Evolutionary conservation across 2,113 vertebrate species (phyloP).

Genomic region (Anolis carolinensis): DNA sequence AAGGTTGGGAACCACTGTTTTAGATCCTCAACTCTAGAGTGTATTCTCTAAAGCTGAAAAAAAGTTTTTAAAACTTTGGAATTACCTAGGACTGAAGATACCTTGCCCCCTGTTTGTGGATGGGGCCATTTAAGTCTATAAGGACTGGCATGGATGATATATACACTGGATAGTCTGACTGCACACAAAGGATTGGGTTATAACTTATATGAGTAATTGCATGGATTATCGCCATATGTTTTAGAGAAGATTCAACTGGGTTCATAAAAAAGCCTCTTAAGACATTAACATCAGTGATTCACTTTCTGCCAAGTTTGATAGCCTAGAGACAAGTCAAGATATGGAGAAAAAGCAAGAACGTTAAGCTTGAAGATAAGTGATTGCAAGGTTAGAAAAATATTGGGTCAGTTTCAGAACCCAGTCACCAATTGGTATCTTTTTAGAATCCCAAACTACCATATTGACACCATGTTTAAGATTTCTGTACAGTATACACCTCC

Average conservation of each 20-base stretch:
- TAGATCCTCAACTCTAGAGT: too few relatives aligned
- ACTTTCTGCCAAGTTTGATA: background rate
- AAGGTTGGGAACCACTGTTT: too few relatives aligned
- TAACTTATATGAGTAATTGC: background rate
- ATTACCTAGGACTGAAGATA: background rate
- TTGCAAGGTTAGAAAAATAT: too few relatives aligned
- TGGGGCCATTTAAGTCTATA: background rate
- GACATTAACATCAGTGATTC: background rate
- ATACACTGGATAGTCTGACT: background rate
- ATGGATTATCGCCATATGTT: background rate
- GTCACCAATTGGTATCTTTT: background rate
- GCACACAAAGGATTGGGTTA: background rate
- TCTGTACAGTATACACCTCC: too few relatives aligned
- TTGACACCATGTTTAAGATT: background rate
- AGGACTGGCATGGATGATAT: background rate
- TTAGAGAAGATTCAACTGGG: background rate
- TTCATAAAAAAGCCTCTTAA: background rate
- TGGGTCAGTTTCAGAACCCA: background rate
- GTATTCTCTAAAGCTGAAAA: too few relatives aligned
- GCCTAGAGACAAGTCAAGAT: background rate
- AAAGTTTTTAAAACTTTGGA: background rate
- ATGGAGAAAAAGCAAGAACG: background rate
- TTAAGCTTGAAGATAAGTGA: background rate
- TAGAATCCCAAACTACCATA: background rate
- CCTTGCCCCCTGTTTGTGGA: background rate